phyloP scores from a whole-genome alignment of 1,140 invertebrate species.

The Leptopilina clavipes region DNA sequence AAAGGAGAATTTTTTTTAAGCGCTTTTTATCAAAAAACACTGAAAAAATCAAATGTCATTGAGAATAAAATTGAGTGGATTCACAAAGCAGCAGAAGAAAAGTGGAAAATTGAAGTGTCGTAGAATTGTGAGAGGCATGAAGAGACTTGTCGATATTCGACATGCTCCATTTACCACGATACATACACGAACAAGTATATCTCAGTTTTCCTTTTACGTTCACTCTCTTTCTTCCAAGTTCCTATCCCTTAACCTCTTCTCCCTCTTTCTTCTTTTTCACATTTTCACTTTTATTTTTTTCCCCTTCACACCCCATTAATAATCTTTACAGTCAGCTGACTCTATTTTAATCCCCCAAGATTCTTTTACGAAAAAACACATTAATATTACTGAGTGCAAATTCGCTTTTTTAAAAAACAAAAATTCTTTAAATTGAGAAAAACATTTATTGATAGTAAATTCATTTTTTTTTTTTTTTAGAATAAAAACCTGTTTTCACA shows the following conservation, averaged over 20 bases:
- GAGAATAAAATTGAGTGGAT: constrained; percentile 39
- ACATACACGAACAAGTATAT: constrained; percentile 60
- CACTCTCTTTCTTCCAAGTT: background rate
- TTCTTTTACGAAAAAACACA: too few species aligned
- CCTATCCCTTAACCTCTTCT: background rate
- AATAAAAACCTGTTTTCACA: too few species aligned
- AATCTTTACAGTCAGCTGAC: background rate
- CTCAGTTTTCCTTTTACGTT: constrained; percentile 41
- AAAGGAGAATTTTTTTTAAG: background rate
- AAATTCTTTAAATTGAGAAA: too few species aligned
- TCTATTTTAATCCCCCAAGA: background rate
- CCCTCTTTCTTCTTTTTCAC: background rate
- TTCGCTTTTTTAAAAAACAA: too few species aligned
- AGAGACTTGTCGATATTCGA: constrained; percentile 54
- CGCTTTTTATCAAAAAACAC: background rate
- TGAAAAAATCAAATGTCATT: constrained; percentile 44
- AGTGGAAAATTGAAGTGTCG: constrained; percentile 26
- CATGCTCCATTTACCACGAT: constrained; percentile 62
- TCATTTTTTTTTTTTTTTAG: too few species aligned
- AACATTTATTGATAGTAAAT: too few species aligned
- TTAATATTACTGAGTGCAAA: too few species aligned
- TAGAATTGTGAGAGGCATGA: constrained; percentile 39
- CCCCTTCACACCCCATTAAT: background rate
- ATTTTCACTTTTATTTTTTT: background rate
- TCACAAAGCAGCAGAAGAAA: background rate